Percentiles rank a stretch among this genome's conserved stretches.
Conservation (phyloP, 2,797 vertebrate genomes). For the Sebastolobus alascanus region DNA sequence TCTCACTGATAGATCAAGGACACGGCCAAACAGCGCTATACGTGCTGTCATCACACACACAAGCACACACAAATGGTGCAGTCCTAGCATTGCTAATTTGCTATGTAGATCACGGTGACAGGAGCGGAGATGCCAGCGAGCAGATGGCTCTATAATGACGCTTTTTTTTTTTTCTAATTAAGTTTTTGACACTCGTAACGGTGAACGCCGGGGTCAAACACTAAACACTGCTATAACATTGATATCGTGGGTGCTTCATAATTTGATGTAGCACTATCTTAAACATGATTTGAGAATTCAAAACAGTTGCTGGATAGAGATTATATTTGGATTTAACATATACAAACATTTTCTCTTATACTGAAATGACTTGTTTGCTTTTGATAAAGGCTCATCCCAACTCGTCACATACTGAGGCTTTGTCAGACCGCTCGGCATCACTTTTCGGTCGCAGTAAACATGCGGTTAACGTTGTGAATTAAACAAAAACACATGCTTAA, state of each 20-base stretch:
- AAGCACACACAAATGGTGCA: conserved; percentile 38
- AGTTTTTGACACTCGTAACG: background rate
- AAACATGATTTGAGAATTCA: background rate
- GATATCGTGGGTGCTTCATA: background rate
- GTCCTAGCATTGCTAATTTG: conserved; percentile 44
- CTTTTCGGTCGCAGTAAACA: no score
- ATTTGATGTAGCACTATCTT: background rate
- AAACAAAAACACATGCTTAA: no score
- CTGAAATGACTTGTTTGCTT: background rate
- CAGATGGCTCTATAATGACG: conserved; percentile 33
- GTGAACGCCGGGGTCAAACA: conserved; percentile 7
- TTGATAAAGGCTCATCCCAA: background rate
- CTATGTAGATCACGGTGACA: conserved; percentile 46
- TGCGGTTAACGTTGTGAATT: no score
- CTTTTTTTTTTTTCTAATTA: conserved; percentile 2
- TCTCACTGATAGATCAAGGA: conserved; percentile 67
- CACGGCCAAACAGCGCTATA: conserved; percentile 43
- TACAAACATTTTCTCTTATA: background rate
- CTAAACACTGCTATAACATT: background rate
- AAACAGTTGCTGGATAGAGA: background rate
- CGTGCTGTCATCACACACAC: conserved; percentile 58
- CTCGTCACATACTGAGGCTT: no score
- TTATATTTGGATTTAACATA: background rate
- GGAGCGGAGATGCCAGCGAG: conserved; percentile 40
- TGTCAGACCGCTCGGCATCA: no score